Evolutionary conservation across 2,797 vertebrate genomes (phyloP).

Genomic region (Mus spretus): DNA sequence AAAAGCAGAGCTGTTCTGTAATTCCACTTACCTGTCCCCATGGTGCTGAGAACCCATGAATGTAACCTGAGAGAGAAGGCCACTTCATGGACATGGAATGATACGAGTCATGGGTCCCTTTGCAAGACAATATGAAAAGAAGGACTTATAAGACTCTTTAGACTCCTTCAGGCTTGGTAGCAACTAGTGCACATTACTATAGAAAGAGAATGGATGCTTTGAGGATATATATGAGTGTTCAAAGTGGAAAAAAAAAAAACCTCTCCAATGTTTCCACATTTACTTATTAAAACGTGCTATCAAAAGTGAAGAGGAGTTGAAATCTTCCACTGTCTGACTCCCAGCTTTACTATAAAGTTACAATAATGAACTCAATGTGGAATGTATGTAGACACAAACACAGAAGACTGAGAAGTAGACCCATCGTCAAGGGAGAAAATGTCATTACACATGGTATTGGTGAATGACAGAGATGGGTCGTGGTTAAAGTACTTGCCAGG

Average conservation of each 20-base stretch:
- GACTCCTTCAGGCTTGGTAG: no score
- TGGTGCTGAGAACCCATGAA: no score
- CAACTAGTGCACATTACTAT: no score
- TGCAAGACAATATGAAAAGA: no score
- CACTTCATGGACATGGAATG: no score
- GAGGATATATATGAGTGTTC: background rate
- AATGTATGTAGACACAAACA: constrained; percentile 37
- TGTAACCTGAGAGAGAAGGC: no score
- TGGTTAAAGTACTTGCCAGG: background rate
- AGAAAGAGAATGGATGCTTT: no score
- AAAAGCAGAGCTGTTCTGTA: no score
- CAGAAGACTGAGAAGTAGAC: constrained; percentile 46
- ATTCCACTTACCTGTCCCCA: no score
- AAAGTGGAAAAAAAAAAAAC: constrained; percentile 27
- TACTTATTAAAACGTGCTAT: background rate
- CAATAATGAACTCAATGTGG: constrained; percentile 60
- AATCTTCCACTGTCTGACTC: constrained; percentile 25
- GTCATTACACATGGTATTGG: background rate
- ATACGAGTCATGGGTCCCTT: no score
- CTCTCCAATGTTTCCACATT: constrained; percentile 30
- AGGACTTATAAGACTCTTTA: no score
- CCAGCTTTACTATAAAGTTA: constrained; percentile 41
- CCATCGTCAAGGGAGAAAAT: background rate
- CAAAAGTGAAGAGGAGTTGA: constrained; percentile 21
- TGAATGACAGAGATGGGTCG: background rate